Base-by-base conservation (phyloP, 2,113 vertebrate genomes). In the Numida meleagris region DNA sequence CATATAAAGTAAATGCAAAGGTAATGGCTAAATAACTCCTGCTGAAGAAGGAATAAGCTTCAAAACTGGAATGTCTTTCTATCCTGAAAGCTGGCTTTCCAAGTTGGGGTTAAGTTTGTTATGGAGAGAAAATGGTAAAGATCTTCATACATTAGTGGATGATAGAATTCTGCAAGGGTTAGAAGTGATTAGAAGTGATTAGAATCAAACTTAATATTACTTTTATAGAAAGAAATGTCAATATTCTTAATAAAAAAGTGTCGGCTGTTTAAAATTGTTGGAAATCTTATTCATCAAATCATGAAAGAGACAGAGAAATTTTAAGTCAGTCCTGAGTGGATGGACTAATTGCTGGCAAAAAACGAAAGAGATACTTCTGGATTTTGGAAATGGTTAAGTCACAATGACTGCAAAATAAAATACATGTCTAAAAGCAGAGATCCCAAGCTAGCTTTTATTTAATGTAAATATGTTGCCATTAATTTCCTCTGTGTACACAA, bases 401-500 rank as follows among this genome's bases (percentile, higher is more conserved):
- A 67, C 31, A 79, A 2, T 8, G 5, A 45, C 25, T 66, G 16
- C 11, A 43, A 13, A 45, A 20, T 61, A n/a, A 48, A 70, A 57
- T 31, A 29, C 5, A 14, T 31, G 8, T 34, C 14, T 77, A 59
- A 86, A 91, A 86, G 7, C 8, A 78, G 23, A 79, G 87, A 71
- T 81, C 7, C 3, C 1, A 74, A 67, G 23, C 14, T 57, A 62
- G 4, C 58, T 18, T 7, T 3, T 33, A 7, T 46, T 80, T 9
- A 77, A 38, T 18, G 4, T 48, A 20, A 84, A 12, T 46, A 70
- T 7, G 40, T 89, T 65, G 50, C 33, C 10, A 8, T 78, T 5
- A 2, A 3, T 1, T 2, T 59, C 27, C 9, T 73, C 27, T 58
- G 21, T 4, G 10, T 51, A 24, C 4, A 4, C 11, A 55, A 67